phyloP scores from a whole-genome alignment of 2,797 vertebrate species.

The Podarcis lilfordi region DNA sequence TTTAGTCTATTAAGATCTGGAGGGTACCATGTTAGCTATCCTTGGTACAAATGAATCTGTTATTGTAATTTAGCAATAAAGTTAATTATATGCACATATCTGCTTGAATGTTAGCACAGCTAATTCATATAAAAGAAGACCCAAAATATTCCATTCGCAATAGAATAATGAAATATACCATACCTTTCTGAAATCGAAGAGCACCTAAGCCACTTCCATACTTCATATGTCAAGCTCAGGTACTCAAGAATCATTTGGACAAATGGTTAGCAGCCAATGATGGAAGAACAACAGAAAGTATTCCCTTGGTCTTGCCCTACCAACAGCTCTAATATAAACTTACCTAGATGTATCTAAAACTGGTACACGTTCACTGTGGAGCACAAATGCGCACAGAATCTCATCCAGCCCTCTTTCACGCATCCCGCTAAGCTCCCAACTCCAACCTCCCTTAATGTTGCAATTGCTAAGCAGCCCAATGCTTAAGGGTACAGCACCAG shows the following conservation, averaged over 20 bases:
- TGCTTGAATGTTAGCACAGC: not conserved
- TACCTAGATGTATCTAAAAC: constrained; percentile 8
- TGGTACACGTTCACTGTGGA: not conserved
- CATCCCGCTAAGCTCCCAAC: not conserved
- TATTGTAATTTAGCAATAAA: not conserved
- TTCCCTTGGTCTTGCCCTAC: constrained; percentile 6
- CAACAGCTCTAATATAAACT: constrained; percentile 24
- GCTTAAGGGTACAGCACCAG: too few species aligned
- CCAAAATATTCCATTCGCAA: not conserved
- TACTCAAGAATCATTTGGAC: not conserved
- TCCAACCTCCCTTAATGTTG: not conserved
- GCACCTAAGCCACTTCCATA: not conserved
- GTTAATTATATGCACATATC: not conserved
- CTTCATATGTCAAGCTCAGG: constrained; percentile 14
- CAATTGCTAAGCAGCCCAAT: not conserved
- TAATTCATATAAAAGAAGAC: not conserved
- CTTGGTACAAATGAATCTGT: not conserved
- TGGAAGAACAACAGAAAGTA: not conserved
- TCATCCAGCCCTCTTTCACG: not conserved
- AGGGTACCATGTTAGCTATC: too few species aligned
- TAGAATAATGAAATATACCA: not conserved
- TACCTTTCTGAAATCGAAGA: not conserved
- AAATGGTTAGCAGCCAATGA: constrained; percentile 14
- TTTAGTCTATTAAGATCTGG: too few species aligned
- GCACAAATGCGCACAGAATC: not conserved